Conservation (phyloP, 2,888 invertebrate genomes). For the Ariolimax columbianus region DNA sequence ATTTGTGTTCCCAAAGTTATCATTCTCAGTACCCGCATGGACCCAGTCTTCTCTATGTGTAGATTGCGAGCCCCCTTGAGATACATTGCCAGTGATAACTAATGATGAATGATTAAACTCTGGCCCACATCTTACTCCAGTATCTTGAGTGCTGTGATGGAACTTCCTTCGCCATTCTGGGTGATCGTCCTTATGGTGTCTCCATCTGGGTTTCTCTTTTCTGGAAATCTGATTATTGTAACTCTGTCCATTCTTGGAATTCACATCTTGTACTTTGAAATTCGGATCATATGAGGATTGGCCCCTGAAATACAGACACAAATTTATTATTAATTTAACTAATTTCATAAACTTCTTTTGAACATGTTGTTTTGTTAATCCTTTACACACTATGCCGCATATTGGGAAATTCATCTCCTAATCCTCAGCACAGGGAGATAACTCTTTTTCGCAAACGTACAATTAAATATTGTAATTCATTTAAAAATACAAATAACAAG, state of each 20-base stretch:
- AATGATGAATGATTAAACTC: background rate
- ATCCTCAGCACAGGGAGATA: too few species aligned
- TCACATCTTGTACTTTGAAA: background rate
- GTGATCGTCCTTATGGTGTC: conserved; percentile 33
- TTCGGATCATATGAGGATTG: conserved; percentile 39
- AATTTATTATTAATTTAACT: background rate
- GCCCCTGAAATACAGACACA: conserved; percentile 30
- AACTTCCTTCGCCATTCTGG: conserved; percentile 11
- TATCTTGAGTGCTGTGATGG: background rate
- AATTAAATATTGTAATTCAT: too few species aligned
- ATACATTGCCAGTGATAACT: background rate
- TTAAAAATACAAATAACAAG: too few species aligned
- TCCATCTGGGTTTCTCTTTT: conserved; percentile 36
- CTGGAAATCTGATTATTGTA: background rate
- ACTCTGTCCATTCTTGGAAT: background rate
- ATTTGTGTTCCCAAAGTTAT: background rate
- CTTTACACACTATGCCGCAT: too few species aligned
- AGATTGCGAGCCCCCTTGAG: too few species aligned
- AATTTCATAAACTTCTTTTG: background rate
- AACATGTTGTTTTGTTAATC: too few species aligned
- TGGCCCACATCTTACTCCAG: background rate
- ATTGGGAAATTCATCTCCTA: too few species aligned
- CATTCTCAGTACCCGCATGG: background rate
- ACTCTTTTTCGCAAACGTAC: too few species aligned
- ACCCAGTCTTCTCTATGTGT: background rate